Conservation (phyloP, 1,140 invertebrate species). For the Venturia canescens region DNA sequence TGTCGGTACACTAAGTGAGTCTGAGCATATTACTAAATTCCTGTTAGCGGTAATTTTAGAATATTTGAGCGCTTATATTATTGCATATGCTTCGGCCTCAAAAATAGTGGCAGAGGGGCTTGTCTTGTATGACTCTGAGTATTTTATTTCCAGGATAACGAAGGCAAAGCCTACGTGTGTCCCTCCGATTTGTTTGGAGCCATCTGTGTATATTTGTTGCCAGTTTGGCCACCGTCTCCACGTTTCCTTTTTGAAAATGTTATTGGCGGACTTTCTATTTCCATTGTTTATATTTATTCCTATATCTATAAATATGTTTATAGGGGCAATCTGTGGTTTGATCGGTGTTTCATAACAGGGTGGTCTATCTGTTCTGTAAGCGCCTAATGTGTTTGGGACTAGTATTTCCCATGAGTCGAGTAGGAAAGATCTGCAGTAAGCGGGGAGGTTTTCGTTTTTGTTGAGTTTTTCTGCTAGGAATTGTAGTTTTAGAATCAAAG, state of each 20-base stretch:
- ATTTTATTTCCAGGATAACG: background rate
- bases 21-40: conserved; percentile 10
- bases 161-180: background rate
- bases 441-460: background rate
- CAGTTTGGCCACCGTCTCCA: background rate
- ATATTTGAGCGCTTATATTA: background rate
- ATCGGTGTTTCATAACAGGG: background rate
- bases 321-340: background rate
- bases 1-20: background rate
- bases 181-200: conserved; percentile 7
- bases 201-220: conserved; percentile 11
- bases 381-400: background rate
- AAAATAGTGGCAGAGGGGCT: background rate
- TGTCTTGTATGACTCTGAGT: background rate
- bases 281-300: background rate
- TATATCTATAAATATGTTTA: background rate
- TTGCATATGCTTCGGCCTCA: conserved; percentile 22
- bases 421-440: conserved; percentile 5
- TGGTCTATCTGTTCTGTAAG: background rate
- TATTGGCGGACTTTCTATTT: background rate
- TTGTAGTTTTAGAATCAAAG: conserved; percentile 2
- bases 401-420: background rate
- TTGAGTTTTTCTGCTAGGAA: background rate
- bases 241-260: background rate
- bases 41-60: background rate